These are phyloP conservation scores for Eleutherodactylus coqui DNA, from an alignment of 2,797 vertebrate species.

Conservation along the genomic window DNA sequence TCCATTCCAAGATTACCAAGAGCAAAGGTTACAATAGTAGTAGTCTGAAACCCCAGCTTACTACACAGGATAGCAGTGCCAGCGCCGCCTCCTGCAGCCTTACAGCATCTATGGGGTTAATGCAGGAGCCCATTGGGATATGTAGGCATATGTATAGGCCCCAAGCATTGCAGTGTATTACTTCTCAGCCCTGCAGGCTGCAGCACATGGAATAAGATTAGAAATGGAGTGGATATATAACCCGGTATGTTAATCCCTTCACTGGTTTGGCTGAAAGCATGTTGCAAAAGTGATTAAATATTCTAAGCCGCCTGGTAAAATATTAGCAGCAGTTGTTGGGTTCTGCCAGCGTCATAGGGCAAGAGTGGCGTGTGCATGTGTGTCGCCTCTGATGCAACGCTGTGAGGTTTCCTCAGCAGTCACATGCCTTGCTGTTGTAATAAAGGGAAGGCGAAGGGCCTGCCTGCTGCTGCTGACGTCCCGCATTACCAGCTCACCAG, in stretches of 20 bases:
- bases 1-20: slow-evolving; percentile 21
- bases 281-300: slow-evolving; percentile 32
- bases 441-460: slow-evolving; percentile 70
- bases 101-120: background rate
- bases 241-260: slow-evolving; percentile 14
- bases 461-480: slow-evolving; percentile 72
- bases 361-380: slow-evolving; percentile 60
- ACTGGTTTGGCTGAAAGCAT: background rate
- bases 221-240: slow-evolving; percentile 9
- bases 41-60: slow-evolving; percentile 35
- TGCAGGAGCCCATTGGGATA: background rate
- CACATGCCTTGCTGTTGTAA: slow-evolving; percentile 85
- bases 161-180: slow-evolving; percentile 1
- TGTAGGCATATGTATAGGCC: background rate
- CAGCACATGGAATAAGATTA: slow-evolving; percentile 11
- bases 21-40: slow-evolving; percentile 38
- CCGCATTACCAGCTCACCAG: slow-evolving; percentile 70
- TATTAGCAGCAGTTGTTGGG: slow-evolving; percentile 37
- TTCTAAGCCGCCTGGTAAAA: slow-evolving; percentile 17
- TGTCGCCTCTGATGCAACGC: slow-evolving; percentile 78
- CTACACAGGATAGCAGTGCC: background rate
- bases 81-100: too few species aligned
- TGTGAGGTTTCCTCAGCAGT: slow-evolving; percentile 79
- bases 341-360: background rate
- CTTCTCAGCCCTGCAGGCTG: background rate